Evolutionary conservation across 1,140 invertebrate genomes (phyloP), one percentile per base, ranked within the genome.

Genomic region (Eriosoma lanigerum): DNA sequence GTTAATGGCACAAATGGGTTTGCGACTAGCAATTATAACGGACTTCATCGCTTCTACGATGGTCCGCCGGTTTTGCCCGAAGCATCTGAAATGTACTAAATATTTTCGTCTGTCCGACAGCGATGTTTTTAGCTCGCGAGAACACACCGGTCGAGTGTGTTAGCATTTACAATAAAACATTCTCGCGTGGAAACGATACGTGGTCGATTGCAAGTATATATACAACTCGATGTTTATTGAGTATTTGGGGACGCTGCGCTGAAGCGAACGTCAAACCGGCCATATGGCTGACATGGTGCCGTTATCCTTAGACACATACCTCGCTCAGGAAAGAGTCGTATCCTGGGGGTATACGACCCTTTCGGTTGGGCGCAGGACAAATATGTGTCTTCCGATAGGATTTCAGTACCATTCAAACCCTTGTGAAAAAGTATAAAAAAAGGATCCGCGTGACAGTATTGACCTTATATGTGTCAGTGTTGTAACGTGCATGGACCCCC

Each of bases 151-250:
- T 19, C 15, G 50, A 15, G 2, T 15, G 50, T 19, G 8, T 38
- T 4, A 38, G 3, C 8, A 38, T 38, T 38, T 38, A 4, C 32
- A 38, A 38, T 38, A 38, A 3, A 2, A 5, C 1, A 1, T 0
- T 62, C 58, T 32, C 26, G 26, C 15, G 2, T 62, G 58, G 29
- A 0, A 62, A 48, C 6, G 26, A 6, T 62, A 2, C 6, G 48
- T 2, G 1, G 0, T 10, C 4, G 8, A 62, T 5, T 2, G 26
- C 58, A 17, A 1, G 58, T 62, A 62, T 62, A 62, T 62, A 62
- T 62, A 62, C 1, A 19, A 29, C 15, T 12, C 0, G 0, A 29
- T 19, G 5, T 0, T 15, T 5, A 0, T 0, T 0, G 0, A 0
- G 0, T 0, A 0, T 3, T 19, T 15, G 58, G 58, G 58, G 58